Evolutionary conservation across 2,113 vertebrate genomes (phyloP), one percentile per base, ranked within the genome.

Genomic region (Zingel zingel): DNA sequence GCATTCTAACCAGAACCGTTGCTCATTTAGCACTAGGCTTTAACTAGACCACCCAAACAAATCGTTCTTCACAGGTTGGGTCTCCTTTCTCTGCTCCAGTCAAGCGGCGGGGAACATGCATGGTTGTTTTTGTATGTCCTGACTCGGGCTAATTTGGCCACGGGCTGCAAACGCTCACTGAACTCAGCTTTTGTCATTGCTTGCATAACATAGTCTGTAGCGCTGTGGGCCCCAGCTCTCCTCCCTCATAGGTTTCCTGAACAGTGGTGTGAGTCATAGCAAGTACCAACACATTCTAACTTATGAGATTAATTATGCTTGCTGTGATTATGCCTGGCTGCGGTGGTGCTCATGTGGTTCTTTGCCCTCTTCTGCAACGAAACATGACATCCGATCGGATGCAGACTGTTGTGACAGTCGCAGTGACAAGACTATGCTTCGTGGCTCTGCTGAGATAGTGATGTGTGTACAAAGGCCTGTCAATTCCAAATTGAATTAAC

Each of bases 21-120:
- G 86, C 75, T 84, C 86, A 88, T 93, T 95, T 93, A 93, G 92
- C 84, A 64, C 79, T 43, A 19, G 70, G 85, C 90, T 91, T 91
- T 89, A 89, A 91, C 89, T 78, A 90, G 89, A 93, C 93, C 92
- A 92, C 90, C 91, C 90, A 92, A 92, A 94, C 90, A 92, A 94
- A 93, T 91, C 36, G 36, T 84, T 86, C 72, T 74, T 70, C 74
- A 83, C 70, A 84, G 73, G 74, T 88, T 78, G 75, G 65, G 79
- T 67, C 71, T 77, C 48, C 50, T 77, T 84, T 76, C 59, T 71
- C 27, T 64, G 47, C 80, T 83, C 30, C 79, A 72, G 67, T 84
- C 61, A 51, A 88, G 83, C 89, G 90, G 75, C n/a, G 14, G 54
- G 66, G 48, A 85, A 82, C 81, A 71, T 75, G 64, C 70, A 75